Evolutionary conservation across 1,140 invertebrate genomes (phyloP).

Genomic region (Papilio aristodemus): DNA sequence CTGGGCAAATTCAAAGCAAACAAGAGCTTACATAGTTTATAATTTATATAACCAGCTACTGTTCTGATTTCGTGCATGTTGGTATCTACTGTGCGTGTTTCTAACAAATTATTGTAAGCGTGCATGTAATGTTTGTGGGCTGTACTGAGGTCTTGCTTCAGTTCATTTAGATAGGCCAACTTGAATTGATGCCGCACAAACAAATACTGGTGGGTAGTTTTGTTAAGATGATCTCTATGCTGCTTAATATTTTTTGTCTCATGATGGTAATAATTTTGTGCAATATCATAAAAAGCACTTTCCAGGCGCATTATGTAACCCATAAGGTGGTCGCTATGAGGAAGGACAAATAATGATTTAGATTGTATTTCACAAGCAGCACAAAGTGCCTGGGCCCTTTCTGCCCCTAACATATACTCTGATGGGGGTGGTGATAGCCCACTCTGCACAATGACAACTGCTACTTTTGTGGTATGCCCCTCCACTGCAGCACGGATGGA

Average conservation of each 20-base stretch:
- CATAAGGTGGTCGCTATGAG: constrained; percentile 93
- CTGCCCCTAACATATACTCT: constrained; percentile 92
- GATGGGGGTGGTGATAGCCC: constrained; percentile 87
- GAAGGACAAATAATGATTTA: constrained; percentile 95
- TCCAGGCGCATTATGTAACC: constrained; percentile 89
- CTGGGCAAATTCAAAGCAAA: constrained; percentile 93
- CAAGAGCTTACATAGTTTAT: constrained; percentile 94
- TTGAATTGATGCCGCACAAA: constrained; percentile 98
- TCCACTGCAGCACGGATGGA: constrained; percentile 83
- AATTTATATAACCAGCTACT: constrained; percentile 97
- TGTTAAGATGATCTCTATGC: constrained; percentile 95
- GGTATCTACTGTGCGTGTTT: constrained; percentile 92
- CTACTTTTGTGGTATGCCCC: constrained; percentile 92
- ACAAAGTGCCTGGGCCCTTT: constrained; percentile 93
- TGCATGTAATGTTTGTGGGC: constrained; percentile 97
- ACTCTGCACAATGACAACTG: constrained; percentile 94
- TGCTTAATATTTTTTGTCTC: constrained; percentile 93
- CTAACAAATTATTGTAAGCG: constrained; percentile 93
- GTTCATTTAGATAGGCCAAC: constrained; percentile 97
- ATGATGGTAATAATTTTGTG: constrained; percentile 94
- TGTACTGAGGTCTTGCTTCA: constrained; percentile 93
- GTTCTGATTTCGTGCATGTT: constrained; percentile 97
- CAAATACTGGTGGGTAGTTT: constrained; percentile 93
- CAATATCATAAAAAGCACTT: constrained; percentile 95
- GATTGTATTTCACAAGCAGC: constrained; percentile 94